Conservation (phyloP, 2,113 vertebrate species). For the Phylloscopus trochilus region DNA sequence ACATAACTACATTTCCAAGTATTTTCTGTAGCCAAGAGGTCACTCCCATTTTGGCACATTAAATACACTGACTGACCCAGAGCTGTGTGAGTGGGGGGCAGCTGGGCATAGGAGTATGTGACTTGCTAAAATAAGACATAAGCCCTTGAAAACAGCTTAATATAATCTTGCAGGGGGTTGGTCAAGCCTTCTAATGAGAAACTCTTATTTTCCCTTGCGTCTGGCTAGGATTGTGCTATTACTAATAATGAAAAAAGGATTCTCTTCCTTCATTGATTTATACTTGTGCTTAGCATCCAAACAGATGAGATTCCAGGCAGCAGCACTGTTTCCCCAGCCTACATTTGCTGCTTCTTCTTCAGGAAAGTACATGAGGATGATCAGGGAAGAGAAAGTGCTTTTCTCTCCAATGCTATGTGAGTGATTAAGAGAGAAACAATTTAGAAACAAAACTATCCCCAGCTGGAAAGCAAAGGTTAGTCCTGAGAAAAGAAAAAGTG, state of each 20-base stretch:
- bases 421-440: neutral
- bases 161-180: neutral
- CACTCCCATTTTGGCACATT: neutral
- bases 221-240: neutral
- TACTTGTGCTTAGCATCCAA: neutral
- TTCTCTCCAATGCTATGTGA: neutral
- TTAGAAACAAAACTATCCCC: conserved; percentile 4
- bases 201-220: neutral
- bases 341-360: neutral
- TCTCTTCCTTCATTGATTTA: neutral
- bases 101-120: neutral
- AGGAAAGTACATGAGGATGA: neutral
- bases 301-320: neutral
- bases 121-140: conserved; percentile 29
- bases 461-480: conserved; percentile 34
- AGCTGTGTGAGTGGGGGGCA: neutral
- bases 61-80: neutral
- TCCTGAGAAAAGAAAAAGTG: neutral
- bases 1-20: neutral
- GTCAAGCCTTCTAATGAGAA: neutral
- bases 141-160: conserved; percentile 25
- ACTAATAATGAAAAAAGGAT: neutral
- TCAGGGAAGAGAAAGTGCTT: neutral
- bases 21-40: neutral
- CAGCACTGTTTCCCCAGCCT: neutral